These are phyloP conservation scores for Chaenodraco wilsoni DNA, from an alignment of 2,797 vertebrate genomes.

Conservation along the genomic window DNA sequence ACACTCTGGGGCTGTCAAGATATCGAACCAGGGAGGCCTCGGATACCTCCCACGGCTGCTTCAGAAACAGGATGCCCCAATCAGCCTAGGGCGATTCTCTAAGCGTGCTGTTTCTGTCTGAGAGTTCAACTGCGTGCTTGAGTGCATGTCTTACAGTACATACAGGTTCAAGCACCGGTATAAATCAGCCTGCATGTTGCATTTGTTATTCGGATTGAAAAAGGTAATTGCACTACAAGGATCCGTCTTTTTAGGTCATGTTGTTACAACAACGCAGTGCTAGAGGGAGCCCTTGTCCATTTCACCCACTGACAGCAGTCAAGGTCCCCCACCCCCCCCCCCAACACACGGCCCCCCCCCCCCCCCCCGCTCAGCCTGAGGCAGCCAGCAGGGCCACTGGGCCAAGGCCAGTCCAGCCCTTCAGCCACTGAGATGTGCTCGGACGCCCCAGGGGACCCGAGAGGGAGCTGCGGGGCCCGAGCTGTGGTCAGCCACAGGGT, in stretches of 20 bases:
- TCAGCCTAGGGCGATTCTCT: constrained; percentile 81
- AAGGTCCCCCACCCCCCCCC: constrained; percentile 21
- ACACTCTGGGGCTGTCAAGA: constrained; percentile 64
- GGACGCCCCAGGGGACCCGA: constrained; percentile 58
- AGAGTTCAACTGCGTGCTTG: constrained; percentile 28
- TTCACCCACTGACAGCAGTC: constrained; percentile 41
- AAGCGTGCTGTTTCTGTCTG: constrained; percentile 61
- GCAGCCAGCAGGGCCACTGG: constrained; percentile 61
- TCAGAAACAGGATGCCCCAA: constrained; percentile 79
- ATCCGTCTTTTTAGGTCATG: constrained; percentile 65
- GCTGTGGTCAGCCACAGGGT: constrained; percentile 69
- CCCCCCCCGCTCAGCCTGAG: constrained; percentile 46
- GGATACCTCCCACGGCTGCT: constrained; percentile 73
- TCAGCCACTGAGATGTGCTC: constrained; percentile 65
- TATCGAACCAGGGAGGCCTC: constrained; percentile 79
- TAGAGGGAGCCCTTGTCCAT: constrained; percentile 91
- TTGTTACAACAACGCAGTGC: constrained; percentile 80
- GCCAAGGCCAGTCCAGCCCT: constrained; percentile 71
- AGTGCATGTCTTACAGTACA: constrained; percentile 23
- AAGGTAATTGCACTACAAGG: neutral
- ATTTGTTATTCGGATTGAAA: constrained; percentile 2
- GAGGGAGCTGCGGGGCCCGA: constrained; percentile 46
- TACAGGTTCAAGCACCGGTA: constrained; percentile 26
- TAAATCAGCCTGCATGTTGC: constrained; percentile 5
- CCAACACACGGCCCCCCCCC: constrained; percentile 5